These are phyloP conservation scores for Colius striatus DNA, from an alignment of 2,113 vertebrate genomes.

Conservation along the genomic window DNA sequence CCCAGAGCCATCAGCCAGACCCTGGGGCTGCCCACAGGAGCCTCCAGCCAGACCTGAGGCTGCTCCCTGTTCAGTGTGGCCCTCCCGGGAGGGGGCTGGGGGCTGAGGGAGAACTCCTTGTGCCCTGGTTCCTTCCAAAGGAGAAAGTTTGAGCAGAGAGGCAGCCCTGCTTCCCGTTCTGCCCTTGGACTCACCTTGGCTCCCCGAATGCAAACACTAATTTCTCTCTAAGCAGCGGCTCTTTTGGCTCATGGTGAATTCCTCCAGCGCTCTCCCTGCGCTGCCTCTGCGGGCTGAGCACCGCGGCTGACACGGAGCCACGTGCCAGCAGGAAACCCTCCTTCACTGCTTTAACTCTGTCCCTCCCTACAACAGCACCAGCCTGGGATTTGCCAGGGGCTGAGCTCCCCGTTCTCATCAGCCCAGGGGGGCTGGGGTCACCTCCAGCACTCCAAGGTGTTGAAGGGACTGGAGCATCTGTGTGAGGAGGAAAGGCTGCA, in stretches of 20 bases:
- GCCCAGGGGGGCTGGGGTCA: rapidly evolving
- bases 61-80: not conserved
- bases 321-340: constrained; percentile 45
- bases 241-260: constrained; percentile 28
- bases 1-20: not conserved
- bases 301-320: constrained; percentile 46
- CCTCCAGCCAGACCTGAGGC: too few species aligned
- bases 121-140: rapidly evolving
- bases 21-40: not conserved
- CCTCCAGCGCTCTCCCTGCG: constrained; percentile 32
- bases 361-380: not conserved
- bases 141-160: rapidly evolving
- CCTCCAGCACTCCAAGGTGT: rapidly evolving
- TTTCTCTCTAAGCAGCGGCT: not conserved
- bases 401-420: not conserved
- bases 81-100: rapidly evolving
- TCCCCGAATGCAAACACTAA: not conserved
- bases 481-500: too few species aligned
- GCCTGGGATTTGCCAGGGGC: not conserved
- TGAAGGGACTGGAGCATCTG: too few species aligned
- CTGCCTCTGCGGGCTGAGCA: constrained; percentile 23
- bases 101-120: rapidly evolving
- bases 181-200: constrained; percentile 70
- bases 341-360: constrained; percentile 50
- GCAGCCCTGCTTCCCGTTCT: not conserved